Percentiles rank a stretch among this genome's conserved stretches.
Evolutionary conservation across 1,140 invertebrate genomes (phyloP).

Genomic region (Lepidurus packardi): DNA sequence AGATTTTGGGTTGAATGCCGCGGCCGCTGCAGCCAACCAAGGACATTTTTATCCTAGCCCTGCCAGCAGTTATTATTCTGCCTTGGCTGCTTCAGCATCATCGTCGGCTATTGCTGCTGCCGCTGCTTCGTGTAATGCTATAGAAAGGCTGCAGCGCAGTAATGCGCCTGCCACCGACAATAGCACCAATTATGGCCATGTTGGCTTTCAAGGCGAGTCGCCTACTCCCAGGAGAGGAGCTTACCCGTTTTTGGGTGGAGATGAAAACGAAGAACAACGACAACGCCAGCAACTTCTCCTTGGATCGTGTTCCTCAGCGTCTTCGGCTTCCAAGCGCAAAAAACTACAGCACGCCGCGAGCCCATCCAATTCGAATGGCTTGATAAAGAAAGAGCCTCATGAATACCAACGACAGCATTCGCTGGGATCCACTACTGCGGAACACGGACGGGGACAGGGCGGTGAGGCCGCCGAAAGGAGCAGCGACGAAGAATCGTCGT

Average conservation of each 20-base stretch:
- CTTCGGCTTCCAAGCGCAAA: conserved; percentile 10
- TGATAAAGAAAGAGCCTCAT: not conserved
- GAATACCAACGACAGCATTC: conserved; percentile 7
- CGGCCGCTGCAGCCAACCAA: not conserved
- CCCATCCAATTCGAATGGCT: not conserved
- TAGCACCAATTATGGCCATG: not conserved
- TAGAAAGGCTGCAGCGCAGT: not conserved
- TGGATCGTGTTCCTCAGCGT: not conserved
- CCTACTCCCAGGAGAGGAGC: conserved; percentile 1
- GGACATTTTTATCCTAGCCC: not conserved
- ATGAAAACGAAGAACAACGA: not conserved
- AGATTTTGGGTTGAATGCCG: not conserved
- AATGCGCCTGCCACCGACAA: not conserved
- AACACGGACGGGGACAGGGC: not conserved
- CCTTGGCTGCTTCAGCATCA: conserved; percentile 2
- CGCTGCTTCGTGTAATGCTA: not conserved
- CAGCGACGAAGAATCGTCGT: not conserved
- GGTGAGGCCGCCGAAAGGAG: not conserved
- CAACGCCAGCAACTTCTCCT: not conserved
- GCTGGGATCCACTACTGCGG: not conserved
- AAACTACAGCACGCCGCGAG: not conserved
- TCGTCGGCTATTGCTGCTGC: not conserved
- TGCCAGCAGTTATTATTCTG: not conserved
- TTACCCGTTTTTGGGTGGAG: not conserved
- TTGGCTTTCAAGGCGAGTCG: not conserved